Base-by-base conservation (phyloP, 2,797 vertebrate genomes). In the Astyanax mexicanus region DNA sequence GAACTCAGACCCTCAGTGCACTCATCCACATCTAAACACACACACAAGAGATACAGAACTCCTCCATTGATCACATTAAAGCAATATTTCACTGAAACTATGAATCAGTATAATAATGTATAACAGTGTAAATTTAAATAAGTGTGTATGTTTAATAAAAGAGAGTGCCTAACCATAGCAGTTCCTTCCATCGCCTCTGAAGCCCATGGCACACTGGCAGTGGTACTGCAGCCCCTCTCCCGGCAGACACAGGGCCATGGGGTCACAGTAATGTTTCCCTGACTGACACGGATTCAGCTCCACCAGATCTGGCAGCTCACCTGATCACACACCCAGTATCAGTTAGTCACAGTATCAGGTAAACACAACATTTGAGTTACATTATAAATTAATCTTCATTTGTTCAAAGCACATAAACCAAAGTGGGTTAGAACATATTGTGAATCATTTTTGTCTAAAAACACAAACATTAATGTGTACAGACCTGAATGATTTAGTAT, bases 261-360 rank as follows among this genome's bases (percentile, higher is more conserved):
- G 84, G 81, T 91, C 89, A 10, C 94, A 95, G 0, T 2, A 0
- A 6, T 95, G 94, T 0, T 78, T 93, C 62, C 90, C 83, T 0
- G 90, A 89, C 0, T 85, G 88, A 84, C 94, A 95, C 0, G 93
- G 93, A 74, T 89, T 95, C 86, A 85, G 81, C 1, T 57, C 21
- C 1, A 21, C 4, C 0, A 80, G 57, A 5, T 7, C 71, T 8
- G 61, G 67, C 0, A 85, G 57, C 47, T 82, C 71, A 49, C 54
- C 71, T 79, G 17, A 25, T 0, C 62, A 55, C 54, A 27, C 51
- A 55, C 15, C n/a, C n/a, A n/a, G 10, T 6, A 54, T n/a, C 32
- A 47, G 1, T 32, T 23, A 35, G 21, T 10, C 38, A 19, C 42
- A 58, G 10, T 17, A n/a, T 21, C 11, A 58, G n/a, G n/a, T 11